Evolutionary conservation across 1,140 invertebrate genomes (phyloP).

Genomic region (Drosophila willistoni): DNA sequence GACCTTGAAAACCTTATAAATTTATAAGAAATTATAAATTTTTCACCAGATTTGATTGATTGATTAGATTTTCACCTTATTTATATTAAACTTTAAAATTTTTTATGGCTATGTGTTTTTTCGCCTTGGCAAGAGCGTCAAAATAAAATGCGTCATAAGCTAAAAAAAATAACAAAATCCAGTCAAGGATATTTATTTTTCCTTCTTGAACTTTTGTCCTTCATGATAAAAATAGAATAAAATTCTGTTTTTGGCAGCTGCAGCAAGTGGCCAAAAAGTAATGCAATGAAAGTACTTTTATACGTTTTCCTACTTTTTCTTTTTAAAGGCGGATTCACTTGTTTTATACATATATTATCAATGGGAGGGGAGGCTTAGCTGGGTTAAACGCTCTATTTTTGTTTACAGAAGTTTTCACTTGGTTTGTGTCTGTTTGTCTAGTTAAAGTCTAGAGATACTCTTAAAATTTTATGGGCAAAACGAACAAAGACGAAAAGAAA

Average conservation of each 20-base stretch:
- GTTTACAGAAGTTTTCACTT: constrained; percentile 16
- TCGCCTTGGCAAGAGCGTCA: constrained; percentile 68
- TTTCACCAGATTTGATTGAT: too few relatives aligned
- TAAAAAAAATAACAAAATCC: constrained; percentile 49
- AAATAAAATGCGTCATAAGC: constrained; percentile 46
- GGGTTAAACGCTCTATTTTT: constrained; percentile 41
- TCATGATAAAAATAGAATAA: constrained; percentile 25
- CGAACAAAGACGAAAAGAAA: constrained; percentile 18
- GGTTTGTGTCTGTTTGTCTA: constrained; percentile 28
- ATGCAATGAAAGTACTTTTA: constrained; percentile 48
- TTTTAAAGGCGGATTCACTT: background rate
- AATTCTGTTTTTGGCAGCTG: constrained; percentile 28
- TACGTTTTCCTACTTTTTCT: background rate
- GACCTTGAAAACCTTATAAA: constrained; percentile 10
- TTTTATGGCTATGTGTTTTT: background rate
- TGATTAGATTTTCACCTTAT: background rate
- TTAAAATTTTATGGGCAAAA: constrained; percentile 35
- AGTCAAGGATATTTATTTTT: constrained; percentile 54
- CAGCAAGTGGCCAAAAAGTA: constrained; percentile 29
- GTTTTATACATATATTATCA: background rate
- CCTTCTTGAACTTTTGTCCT: constrained; percentile 6
- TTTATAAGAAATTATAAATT: background rate
- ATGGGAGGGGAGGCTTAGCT: constrained; percentile 28
- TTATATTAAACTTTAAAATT: background rate
- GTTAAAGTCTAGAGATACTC: constrained; percentile 38